Evolutionary conservation across 2,113 vertebrate genomes (phyloP).

Genomic region (Oophaga pumilio): DNA sequence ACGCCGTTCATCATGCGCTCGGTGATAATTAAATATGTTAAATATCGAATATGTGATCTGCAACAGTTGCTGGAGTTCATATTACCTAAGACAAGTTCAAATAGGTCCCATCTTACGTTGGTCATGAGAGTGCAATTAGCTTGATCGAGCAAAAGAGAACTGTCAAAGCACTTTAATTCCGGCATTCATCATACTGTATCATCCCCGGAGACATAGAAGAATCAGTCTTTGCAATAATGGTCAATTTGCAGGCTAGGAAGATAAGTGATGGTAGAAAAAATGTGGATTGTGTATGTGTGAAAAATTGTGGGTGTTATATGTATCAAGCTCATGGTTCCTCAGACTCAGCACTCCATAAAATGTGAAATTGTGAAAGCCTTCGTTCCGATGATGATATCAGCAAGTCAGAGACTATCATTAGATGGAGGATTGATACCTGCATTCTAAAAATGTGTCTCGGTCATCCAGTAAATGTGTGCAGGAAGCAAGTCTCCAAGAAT

Average conservation of each 20-base stretch:
- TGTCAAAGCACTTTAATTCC: slow-evolving; percentile 26
- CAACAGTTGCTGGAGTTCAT: slow-evolving; percentile 29
- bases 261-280: slow-evolving; percentile 4
- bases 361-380: slow-evolving; percentile 26
- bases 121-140: slow-evolving; percentile 46
- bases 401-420: slow-evolving; percentile 53
- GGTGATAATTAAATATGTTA: slow-evolving; percentile 16
- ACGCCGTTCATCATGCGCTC: not conserved
- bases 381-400: slow-evolving; percentile 50
- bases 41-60: slow-evolving; percentile 10
- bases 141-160: slow-evolving; percentile 43
- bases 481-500: not conserved
- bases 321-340: slow-evolving; percentile 9
- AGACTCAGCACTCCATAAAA: slow-evolving; percentile 44
- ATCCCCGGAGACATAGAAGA: slow-evolving; percentile 22
- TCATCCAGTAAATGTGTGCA: slow-evolving; percentile 40
- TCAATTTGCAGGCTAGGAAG: slow-evolving; percentile 25
- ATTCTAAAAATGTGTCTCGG: slow-evolving; percentile 16
- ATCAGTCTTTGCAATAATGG: slow-evolving; percentile 34
- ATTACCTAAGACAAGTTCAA: slow-evolving; percentile 33
- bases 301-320: slow-evolving; percentile 16
- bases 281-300: slow-evolving; percentile 13
- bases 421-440: slow-evolving; percentile 40
- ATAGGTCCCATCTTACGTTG: slow-evolving; percentile 18
- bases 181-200: slow-evolving; percentile 42